Conservation (phyloP, 1,140 invertebrate genomes). For the Saxidomus purpurata region DNA sequence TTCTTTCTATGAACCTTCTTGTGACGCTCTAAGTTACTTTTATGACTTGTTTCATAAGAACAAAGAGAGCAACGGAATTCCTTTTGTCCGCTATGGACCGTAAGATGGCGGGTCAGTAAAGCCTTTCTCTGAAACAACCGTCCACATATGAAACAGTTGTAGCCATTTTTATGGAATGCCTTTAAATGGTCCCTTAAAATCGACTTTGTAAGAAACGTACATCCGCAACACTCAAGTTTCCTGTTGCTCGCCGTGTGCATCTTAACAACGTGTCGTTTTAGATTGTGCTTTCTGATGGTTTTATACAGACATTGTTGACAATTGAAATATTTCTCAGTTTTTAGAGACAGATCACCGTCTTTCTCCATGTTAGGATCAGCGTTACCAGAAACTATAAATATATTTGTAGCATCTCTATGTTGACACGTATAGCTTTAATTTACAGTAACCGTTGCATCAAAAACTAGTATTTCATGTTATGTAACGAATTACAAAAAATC, state of each 20-base stretch:
- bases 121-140: conserved; percentile 87
- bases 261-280: conserved; percentile 86
- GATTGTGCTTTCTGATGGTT: conserved; percentile 87
- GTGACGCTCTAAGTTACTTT: conserved; percentile 87
- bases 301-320: conserved; percentile 85
- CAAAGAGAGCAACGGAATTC: conserved; percentile 86
- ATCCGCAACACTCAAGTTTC: conserved; percentile 86
- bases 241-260: conserved; percentile 86
- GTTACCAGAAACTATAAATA: neutral
- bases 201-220: conserved; percentile 85
- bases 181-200: conserved; percentile 85
- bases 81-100: conserved; percentile 87
- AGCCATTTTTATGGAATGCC: conserved; percentile 85
- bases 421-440: neutral
- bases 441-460: neutral
- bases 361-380: neutral
- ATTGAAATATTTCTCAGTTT: neutral
- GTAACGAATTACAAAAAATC: neutral
- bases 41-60: conserved; percentile 87
- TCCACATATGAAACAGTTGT: conserved; percentile 86
- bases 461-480: neutral
- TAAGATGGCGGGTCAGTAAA: conserved; percentile 86
- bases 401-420: neutral
- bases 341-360: neutral
- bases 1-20: conserved; percentile 77